These are phyloP conservation scores for Plotosus lineatus DNA, from an alignment of 2,113 vertebrate species.

Conservation along the genomic window DNA sequence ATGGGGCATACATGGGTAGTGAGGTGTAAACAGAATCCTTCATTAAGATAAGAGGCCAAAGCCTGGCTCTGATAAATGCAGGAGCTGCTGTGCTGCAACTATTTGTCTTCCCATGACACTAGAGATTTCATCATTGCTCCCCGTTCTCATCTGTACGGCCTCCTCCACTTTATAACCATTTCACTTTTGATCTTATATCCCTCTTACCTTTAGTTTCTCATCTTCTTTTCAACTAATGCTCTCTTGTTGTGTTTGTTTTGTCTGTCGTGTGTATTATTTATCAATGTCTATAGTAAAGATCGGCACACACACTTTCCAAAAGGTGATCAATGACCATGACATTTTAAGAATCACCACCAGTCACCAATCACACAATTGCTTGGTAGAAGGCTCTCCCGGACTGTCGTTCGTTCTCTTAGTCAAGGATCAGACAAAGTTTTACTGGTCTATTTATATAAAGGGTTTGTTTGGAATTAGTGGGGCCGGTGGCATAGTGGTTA, in stretches of 20 bases:
- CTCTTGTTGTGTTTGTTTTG: constrained; percentile 9
- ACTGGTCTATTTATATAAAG: neutral
- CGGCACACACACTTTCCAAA: constrained; percentile 29
- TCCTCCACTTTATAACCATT: constrained; percentile 23
- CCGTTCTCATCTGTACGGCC: constrained; percentile 2
- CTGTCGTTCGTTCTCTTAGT: neutral
- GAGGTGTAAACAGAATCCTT: constrained; percentile 56
- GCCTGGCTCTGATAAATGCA: constrained; percentile 53
- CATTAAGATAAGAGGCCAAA: constrained; percentile 56
- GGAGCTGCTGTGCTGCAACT: constrained; percentile 38
- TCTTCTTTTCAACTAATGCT: constrained; percentile 1
- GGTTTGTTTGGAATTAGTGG: too few relatives aligned
- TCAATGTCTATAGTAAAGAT: constrained; percentile 15
- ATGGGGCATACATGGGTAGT: constrained; percentile 48
- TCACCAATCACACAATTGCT: constrained; percentile 5
- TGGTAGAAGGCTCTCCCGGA: neutral
- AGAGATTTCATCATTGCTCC: constrained; percentile 41
- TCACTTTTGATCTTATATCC: constrained; percentile 20
- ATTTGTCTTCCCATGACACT: constrained; percentile 46
- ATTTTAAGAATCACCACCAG: constrained; percentile 29
- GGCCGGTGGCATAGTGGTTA: too few relatives aligned
- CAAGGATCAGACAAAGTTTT: neutral
- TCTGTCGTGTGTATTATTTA: neutral
- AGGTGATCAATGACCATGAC: constrained; percentile 35
- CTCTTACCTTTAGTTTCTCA: constrained; percentile 7